These are phyloP conservation scores for Sepioteuthis lessoniana DNA, from an alignment of 2,888 invertebrate genomes.

Conservation along the genomic window DNA sequence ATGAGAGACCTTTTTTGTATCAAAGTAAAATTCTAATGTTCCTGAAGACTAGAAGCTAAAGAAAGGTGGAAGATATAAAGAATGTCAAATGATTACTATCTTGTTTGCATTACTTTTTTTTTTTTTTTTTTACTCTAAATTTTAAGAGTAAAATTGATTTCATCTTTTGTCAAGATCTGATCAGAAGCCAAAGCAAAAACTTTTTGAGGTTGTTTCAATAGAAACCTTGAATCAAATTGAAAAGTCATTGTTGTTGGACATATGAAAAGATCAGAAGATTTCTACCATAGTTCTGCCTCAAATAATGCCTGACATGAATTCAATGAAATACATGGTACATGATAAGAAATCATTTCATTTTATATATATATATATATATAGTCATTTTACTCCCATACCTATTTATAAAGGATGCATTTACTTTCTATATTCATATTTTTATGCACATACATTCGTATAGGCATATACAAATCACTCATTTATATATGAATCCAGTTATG, in stretches of 20 bases:
- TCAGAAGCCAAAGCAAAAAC: neutral
- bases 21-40: no score
- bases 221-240: neutral
- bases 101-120: neutral
- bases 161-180: neutral
- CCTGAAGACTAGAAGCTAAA: no score
- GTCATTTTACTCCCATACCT: no score
- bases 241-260: neutral
- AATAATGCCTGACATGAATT: neutral
- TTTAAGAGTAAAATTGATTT: neutral
- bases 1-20: no score
- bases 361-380: neutral
- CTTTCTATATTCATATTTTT: no score
- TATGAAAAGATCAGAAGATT: neutral
- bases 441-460: no score
- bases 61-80: no score
- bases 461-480: no score
- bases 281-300: neutral
- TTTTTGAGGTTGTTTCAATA: neutral
- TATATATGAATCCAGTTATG: no score
- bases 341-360: neutral
- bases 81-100: no score
- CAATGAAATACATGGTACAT: neutral
- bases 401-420: no score
- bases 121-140: neutral